Base-by-base conservation (phyloP, 1,140 invertebrate species). In the Zelostemma sp. region DNA sequence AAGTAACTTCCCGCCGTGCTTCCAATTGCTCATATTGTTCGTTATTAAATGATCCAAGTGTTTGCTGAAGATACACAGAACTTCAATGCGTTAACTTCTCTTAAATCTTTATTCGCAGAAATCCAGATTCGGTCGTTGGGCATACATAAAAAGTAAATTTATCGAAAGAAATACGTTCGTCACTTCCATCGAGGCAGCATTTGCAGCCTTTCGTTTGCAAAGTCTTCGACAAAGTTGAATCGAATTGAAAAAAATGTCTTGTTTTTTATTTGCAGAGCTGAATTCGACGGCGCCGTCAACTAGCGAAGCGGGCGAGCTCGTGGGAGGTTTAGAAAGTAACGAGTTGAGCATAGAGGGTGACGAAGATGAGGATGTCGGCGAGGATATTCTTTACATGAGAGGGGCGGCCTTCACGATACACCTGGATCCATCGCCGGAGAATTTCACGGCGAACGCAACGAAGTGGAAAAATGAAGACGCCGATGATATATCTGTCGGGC, bases 331-430 rank as follows among this genome's bases (percentile, higher is more conserved):
- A 40, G 80, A 80, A 41, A 80, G 83, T 71, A 81, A 84, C 57
- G 81, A 86, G 46, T 45, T 72, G 43, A 76, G 59, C 54, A 76
- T 75, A 18, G 87, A 19, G 18, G 46, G 45, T 1, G 55, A 46
- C 21, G 58, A 38, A 21, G 47, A 89, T 54, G 88, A 88, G 72
- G 91, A 86, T 45, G 79, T 80, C 12, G 77, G 77, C 18, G 86
- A 93, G 78, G 92, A 93, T 82, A 89, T 94, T 46, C 86, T 95
- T 15, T 95, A 95, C 79, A 92, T 93, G 86, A 93, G 93, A 78
- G 93, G 93, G 67, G 92, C 91, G 8, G 92, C 91, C 31, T 92
- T 94, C 76, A 93, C 93, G 57, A 93, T 92, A 58, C 90, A 93
- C 78, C 83, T 93, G 76, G 90, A 91, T 38, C 55, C 74, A 4